phyloP scores from a whole-genome alignment of 2,113 vertebrate genomes.

The Mormyrus iriodes region DNA sequence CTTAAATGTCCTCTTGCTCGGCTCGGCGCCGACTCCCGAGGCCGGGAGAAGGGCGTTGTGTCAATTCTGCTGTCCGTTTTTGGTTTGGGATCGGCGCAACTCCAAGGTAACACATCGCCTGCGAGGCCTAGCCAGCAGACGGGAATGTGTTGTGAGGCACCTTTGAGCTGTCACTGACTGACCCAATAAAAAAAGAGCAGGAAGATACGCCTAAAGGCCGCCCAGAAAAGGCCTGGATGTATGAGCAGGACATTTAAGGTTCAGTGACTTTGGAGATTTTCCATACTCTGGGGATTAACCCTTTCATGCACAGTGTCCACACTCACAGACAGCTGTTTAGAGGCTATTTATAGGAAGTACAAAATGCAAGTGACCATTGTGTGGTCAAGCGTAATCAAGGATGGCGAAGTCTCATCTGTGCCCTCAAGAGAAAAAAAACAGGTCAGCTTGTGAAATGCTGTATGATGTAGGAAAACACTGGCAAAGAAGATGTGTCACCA shows the following conservation, averaged over 20 bases:
- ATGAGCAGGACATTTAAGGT: neutral
- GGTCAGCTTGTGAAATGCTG: neutral
- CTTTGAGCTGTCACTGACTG: neutral
- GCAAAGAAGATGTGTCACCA: neutral
- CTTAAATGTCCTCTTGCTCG: conserved; percentile 11
- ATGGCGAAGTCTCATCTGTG: neutral
- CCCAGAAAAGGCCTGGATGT: neutral
- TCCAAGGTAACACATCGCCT: conserved; percentile 11
- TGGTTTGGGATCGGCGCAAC: neutral
- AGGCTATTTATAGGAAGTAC: neutral
- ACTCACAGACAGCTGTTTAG: neutral
- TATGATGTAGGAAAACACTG: neutral
- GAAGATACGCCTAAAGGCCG: neutral
- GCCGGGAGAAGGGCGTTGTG: neutral
- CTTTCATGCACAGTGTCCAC: neutral
- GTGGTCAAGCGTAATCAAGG: neutral
- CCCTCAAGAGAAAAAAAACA: neutral
- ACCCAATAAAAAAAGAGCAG: neutral
- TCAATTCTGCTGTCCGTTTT: neutral
- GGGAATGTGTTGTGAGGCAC: neutral
- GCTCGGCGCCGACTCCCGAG: neutral
- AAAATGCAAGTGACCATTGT: neutral
- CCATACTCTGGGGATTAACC: neutral
- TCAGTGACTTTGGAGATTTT: neutral
- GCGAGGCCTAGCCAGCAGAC: neutral